Base-by-base conservation (phyloP, 2,888 invertebrate species). In the Caenorhabditis sinica region DNA sequence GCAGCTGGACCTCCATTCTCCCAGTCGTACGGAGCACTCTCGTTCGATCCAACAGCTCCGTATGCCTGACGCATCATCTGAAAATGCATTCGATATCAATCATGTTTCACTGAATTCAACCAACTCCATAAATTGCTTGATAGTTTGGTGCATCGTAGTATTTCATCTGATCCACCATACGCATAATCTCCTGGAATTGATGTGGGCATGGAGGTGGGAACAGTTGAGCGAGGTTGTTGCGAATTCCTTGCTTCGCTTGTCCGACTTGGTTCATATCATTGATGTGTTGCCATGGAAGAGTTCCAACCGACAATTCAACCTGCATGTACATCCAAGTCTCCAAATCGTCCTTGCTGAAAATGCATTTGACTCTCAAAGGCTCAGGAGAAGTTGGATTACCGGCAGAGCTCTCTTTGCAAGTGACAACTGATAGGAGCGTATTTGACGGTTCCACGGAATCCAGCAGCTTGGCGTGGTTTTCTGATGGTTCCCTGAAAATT, bases 61-160 rank as follows among this genome's bases (percentile, higher is more conserved):
- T 66, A 60, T 11, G 75, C 75, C 25, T 65, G 66, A 56, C 84
- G 60, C 66, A 82, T 75, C 58, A 81, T 58, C 77, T 77, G 63
- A 71, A 77, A 76, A 45, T 13, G 2, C 23, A 73, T 17, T 15
- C 9, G 23, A 25, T 4, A 3, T 13, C 28, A 33, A 60, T 30
- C 2, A 8, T 6, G 13, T 5, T 36, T 36, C 23, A 11, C 8
- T 9, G 25, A 51, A 25, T 20, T 20, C 1, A 69, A 69, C 53
- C 8, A 9, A 56, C 68, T 60, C 83, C 82, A 72, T 91, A 91
- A 68, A 87, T 65, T 65, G 82, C 76, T 69, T 86, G 86, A 71
- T 91, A 91, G 86, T 91, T 88, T 30, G 91, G 91, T 4, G 89
- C 87, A 63, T 91, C 91, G 81, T 91, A 91, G 86, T 91, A 91